phyloP scores from a whole-genome alignment of 2,888 invertebrate genomes.

The Catocala sponsa region DNA sequence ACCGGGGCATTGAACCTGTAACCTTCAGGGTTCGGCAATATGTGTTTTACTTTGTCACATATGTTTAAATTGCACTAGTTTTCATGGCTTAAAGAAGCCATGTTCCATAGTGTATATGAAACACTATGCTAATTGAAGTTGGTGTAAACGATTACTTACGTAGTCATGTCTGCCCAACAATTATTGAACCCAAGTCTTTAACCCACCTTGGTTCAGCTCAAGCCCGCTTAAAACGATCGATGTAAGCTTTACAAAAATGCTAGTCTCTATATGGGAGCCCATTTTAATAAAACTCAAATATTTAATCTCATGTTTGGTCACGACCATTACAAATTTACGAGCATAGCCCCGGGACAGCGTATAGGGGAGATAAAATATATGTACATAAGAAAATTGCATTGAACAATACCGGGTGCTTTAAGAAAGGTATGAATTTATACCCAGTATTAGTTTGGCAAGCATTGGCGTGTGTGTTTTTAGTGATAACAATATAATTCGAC shows the following conservation, averaged over 20 bases:
- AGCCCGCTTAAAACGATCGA: not conserved
- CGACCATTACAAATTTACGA: slow-evolving; percentile 52
- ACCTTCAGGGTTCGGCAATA: too few species aligned
- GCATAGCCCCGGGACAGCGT: slow-evolving; percentile 38
- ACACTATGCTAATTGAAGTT: too few species aligned
- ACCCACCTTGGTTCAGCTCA: not conserved
- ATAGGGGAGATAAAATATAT: slow-evolving; percentile 50
- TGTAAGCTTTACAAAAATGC: not conserved
- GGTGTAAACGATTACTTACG: too few species aligned
- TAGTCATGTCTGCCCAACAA: too few species aligned
- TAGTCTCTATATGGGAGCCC: slow-evolving; percentile 1
- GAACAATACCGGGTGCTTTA: slow-evolving; percentile 8
- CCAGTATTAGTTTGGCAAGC: slow-evolving; percentile 10
- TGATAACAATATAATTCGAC: slow-evolving; percentile 4
- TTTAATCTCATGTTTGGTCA: slow-evolving; percentile 48
- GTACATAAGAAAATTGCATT: slow-evolving; percentile 52
- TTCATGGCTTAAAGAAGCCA: too few species aligned
- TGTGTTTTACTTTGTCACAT: too few species aligned
- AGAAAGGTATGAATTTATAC: slow-evolving; percentile 5
- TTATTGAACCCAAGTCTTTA: too few species aligned
- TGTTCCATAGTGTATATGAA: too few species aligned
- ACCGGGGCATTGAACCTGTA: too few species aligned
- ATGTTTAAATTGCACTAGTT: too few species aligned
- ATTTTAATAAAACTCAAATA: slow-evolving; percentile 49
- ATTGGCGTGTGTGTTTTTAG: not conserved